phyloP scores from a whole-genome alignment of 1,140 invertebrate genomes.

The Leptinotarsa undecemlineata region DNA sequence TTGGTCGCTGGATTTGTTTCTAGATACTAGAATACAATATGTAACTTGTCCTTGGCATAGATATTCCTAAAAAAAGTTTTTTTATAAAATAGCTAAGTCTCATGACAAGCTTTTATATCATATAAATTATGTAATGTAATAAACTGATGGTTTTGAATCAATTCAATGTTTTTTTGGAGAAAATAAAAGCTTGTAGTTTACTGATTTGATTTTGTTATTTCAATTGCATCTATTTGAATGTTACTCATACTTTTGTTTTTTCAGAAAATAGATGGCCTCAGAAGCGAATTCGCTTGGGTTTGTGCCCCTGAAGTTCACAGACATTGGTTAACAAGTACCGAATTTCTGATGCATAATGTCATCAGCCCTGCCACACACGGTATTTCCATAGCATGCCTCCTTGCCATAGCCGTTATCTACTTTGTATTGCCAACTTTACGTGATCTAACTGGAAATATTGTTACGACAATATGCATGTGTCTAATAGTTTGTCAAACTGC shows the following conservation, averaged over 20 bases:
- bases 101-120: too few species aligned
- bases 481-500: slow-evolving; percentile 76
- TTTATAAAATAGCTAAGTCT: too few species aligned
- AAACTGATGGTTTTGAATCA: too few species aligned
- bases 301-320: slow-evolving; percentile 71
- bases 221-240: background rate
- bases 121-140: too few species aligned
- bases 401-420: slow-evolving; percentile 78
- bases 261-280: slow-evolving; percentile 52
- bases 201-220: background rate
- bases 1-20: too few species aligned
- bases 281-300: slow-evolving; percentile 70
- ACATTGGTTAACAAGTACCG: slow-evolving; percentile 69
- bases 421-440: slow-evolving; percentile 81
- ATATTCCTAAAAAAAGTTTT: too few species aligned
- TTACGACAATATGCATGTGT: slow-evolving; percentile 77
- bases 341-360: slow-evolving; percentile 73
- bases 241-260: slow-evolving; percentile 27
- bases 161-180: too few species aligned
- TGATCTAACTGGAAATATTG: slow-evolving; percentile 81
- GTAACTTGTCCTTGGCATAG: too few species aligned
- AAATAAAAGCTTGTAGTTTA: too few species aligned
- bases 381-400: slow-evolving; percentile 69
- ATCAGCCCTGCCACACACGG: slow-evolving; percentile 76
- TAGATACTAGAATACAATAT: too few species aligned